phyloP scores from a whole-genome alignment of 2,888 invertebrate species.

The Cartodere bifasciata region DNA sequence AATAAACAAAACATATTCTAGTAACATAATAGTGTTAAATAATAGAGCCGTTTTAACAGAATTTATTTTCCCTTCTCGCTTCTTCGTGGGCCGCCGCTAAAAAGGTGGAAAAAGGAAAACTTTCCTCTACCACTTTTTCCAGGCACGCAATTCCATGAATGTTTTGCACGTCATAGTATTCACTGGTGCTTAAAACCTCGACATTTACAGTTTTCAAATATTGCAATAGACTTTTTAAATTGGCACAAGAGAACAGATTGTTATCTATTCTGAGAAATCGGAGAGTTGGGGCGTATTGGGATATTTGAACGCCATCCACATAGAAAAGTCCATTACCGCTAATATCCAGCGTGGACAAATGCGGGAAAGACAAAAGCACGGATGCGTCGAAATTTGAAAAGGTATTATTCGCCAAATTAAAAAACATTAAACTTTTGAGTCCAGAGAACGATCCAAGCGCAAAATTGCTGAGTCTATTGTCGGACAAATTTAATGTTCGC shows the following conservation, averaged over 20 bases:
- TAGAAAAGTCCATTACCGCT: slow-evolving; percentile 26
- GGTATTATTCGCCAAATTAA: slow-evolving; percentile 26
- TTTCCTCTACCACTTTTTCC: slow-evolving; percentile 17
- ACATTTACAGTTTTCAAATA: slow-evolving; percentile 24
- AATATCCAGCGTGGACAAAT: slow-evolving; percentile 25
- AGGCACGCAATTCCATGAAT: slow-evolving; percentile 29
- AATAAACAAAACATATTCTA: too few relatives aligned
- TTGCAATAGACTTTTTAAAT: slow-evolving; percentile 23
- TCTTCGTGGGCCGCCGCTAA: slow-evolving; percentile 19
- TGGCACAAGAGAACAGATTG: slow-evolving; percentile 26
- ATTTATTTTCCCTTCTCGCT: slow-evolving; percentile 11
- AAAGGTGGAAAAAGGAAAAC: slow-evolving; percentile 21
- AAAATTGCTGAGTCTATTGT: slow-evolving; percentile 26
- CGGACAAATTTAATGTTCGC: slow-evolving; percentile 24
- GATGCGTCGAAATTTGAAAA: slow-evolving; percentile 21
- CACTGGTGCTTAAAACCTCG: slow-evolving; percentile 19
- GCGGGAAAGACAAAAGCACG: slow-evolving; percentile 22
- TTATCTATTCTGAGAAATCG: slow-evolving; percentile 25
- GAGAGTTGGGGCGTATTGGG: slow-evolving; percentile 23
- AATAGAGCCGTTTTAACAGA: slow-evolving; percentile 3
- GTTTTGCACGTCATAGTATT: slow-evolving; percentile 26
- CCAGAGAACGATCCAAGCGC: slow-evolving; percentile 25
- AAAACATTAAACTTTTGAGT: slow-evolving; percentile 20
- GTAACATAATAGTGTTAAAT: too few relatives aligned
- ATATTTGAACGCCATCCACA: slow-evolving; percentile 24